These are phyloP conservation scores for Eunapius fragilis DNA, from an alignment of 37 sponge, comb jelly and placozoan genomes.

Conservation along the genomic window DNA sequence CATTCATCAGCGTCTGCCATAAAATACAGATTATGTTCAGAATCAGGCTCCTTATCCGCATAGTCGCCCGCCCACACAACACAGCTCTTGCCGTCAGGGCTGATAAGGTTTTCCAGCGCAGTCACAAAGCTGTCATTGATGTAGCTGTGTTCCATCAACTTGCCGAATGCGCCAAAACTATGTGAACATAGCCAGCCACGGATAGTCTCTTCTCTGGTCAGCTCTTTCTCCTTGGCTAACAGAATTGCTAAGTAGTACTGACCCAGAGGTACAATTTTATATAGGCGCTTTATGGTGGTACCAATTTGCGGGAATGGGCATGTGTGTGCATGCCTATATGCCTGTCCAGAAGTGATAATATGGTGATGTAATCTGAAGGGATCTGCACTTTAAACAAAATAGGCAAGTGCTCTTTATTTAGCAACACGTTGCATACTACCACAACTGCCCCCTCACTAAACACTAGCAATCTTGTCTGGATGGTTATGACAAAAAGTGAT, in stretches of 20 bases:
- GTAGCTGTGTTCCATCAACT: neutral
- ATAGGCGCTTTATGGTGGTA: too few species aligned
- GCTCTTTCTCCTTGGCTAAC: neutral
- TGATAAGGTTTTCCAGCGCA: neutral
- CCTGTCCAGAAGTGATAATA: too few species aligned
- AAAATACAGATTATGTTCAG: neutral
- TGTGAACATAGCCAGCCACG: neutral
- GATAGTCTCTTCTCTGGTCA: neutral
- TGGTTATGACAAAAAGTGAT: too few species aligned
- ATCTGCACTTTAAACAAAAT: too few species aligned
- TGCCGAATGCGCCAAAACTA: neutral
- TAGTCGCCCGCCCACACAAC: neutral
- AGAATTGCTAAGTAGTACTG: neutral
- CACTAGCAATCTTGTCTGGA: too few species aligned
- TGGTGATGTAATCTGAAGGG: too few species aligned
- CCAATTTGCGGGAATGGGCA: too few species aligned
- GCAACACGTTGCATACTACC: too few species aligned
- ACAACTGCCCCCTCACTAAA: too few species aligned
- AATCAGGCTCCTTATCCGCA: neutral
- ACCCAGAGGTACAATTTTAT: too few species aligned
- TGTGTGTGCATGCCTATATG: too few species aligned
- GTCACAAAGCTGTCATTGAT: neutral
- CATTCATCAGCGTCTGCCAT: neutral
- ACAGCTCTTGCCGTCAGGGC: neutral
- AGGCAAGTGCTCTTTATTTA: too few species aligned